Conservation (phyloP, 2,888 invertebrate genomes). For the Coecobrya sp. region DNA sequence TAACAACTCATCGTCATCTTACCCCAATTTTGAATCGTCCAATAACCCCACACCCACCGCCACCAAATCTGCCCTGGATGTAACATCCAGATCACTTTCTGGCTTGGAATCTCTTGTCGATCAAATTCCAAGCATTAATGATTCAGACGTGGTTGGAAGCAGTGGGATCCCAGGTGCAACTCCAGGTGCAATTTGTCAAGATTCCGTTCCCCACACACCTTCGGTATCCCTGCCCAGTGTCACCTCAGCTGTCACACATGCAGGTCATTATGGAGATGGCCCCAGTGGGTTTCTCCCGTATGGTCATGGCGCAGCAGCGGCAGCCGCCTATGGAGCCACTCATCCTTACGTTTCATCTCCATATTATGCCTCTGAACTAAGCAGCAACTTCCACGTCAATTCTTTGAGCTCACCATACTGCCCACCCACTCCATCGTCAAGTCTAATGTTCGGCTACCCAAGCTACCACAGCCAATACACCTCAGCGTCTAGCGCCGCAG, state of each 20-base stretch:
- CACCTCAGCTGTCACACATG: slow-evolving; percentile 73
- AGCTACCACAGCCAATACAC: slow-evolving; percentile 85
- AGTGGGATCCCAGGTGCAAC: slow-evolving; percentile 74
- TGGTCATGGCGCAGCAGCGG: slow-evolving; percentile 79
- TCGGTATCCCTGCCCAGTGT: slow-evolving; percentile 78
- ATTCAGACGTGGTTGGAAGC: slow-evolving; percentile 89
- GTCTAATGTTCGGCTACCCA: slow-evolving; percentile 85
- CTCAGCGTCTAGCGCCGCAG: slow-evolving; percentile 69
- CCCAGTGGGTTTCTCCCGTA: slow-evolving; percentile 85
- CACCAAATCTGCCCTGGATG: slow-evolving; percentile 89
- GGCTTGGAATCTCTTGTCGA: slow-evolving; percentile 96
- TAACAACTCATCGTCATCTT: slow-evolving; percentile 59
- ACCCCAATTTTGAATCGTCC: slow-evolving; percentile 83
- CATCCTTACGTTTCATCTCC: slow-evolving; percentile 85
- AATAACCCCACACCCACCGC: slow-evolving; percentile 90
- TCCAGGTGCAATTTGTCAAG: slow-evolving; percentile 77
- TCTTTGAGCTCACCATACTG: slow-evolving; percentile 85
- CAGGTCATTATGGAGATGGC: slow-evolving; percentile 82
- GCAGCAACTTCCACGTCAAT: slow-evolving; percentile 85
- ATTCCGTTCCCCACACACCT: slow-evolving; percentile 81
- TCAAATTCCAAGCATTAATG: slow-evolving; percentile 96
- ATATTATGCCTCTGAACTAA: slow-evolving; percentile 85
- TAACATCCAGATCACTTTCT: slow-evolving; percentile 88
- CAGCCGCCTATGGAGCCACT: slow-evolving; percentile 83
- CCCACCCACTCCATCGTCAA: slow-evolving; percentile 84